Evolutionary conservation across 2,888 invertebrate species (phyloP).

Genomic region (Nipponacmea schrenckii): DNA sequence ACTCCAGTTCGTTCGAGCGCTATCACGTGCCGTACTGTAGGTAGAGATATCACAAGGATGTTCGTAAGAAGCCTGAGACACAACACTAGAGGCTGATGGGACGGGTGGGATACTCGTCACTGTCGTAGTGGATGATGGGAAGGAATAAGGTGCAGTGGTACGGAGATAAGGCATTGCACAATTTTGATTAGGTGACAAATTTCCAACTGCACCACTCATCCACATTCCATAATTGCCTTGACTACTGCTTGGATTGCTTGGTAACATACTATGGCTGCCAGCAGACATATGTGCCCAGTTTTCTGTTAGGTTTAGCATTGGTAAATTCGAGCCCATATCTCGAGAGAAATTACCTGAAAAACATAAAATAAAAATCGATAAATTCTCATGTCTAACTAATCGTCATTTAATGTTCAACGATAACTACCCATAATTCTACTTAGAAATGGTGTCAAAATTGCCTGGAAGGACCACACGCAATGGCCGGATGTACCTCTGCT

Average conservation of each 20-base stretch:
- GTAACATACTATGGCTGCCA: conserved; percentile 41
- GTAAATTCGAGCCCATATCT: conserved; percentile 53
- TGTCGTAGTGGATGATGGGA: conserved; percentile 44
- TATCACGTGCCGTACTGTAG: conserved; percentile 40
- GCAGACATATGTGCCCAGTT: conserved; percentile 58
- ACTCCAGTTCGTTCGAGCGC: conserved; percentile 50
- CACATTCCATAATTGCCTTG: conserved; percentile 58
- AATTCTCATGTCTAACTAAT: not conserved
- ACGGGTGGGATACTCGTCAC: conserved; percentile 37
- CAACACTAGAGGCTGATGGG: conserved; percentile 34
- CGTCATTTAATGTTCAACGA: not conserved
- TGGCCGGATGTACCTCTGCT: not conserved
- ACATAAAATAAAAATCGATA: conserved; percentile 14
- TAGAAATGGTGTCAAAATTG: not conserved
- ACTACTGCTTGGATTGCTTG: conserved; percentile 42
- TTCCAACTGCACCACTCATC: conserved; percentile 53
- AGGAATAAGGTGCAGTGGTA: conserved; percentile 46
- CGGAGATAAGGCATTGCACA: conserved; percentile 60
- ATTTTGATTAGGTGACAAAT: conserved; percentile 58
- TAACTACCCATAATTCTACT: conserved; percentile 1
- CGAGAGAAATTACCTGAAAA: conserved; percentile 49
- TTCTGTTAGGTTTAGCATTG: conserved; percentile 54
- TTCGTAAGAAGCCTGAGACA: conserved; percentile 41
- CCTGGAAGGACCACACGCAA: not conserved
- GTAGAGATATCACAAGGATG: conserved; percentile 52